A percentile compares a stretch with the other conserved stretches of the same genome.
phyloP scores from a whole-genome alignment of 2,113 vertebrate species.

The Heliornis fulica region DNA sequence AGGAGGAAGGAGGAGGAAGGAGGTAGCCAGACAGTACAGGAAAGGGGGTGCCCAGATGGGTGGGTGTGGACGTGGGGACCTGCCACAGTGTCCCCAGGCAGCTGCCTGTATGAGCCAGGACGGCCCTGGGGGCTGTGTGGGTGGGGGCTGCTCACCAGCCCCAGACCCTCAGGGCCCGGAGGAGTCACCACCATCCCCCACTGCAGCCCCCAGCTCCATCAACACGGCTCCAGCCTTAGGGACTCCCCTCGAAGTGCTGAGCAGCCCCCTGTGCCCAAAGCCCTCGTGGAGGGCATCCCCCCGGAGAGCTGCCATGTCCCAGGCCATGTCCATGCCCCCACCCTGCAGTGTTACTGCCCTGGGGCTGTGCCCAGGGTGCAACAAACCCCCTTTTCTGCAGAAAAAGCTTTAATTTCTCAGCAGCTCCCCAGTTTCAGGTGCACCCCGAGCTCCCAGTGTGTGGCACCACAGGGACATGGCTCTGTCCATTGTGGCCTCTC shows the following conservation, averaged over 20 bases:
- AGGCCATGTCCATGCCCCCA: neutral
- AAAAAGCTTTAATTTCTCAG: neutral
- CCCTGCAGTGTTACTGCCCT: neutral
- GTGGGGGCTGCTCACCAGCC: neutral
- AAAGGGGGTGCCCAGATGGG: constrained; percentile 55
- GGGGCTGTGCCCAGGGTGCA: rapidly evolving
- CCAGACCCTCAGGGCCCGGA: neutral
- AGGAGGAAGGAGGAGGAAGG: neutral
- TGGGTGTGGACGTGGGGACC: constrained; percentile 30
- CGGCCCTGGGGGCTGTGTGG: rapidly evolving
- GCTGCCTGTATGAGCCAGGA: neutral
- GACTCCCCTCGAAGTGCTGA: neutral
- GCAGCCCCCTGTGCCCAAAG: neutral
- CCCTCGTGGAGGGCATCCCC: neutral
- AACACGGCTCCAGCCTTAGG: neutral
- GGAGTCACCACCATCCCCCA: neutral
- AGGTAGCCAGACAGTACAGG: neutral
- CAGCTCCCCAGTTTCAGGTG: neutral
- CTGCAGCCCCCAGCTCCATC: neutral
- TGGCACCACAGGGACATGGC: neutral
- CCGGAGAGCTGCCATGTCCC: rapidly evolving
- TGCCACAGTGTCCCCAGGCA: neutral
- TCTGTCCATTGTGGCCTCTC: neutral
- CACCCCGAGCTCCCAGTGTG: neutral
- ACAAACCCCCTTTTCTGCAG: neutral